These are phyloP conservation scores for Eupithecia insigniata DNA, from an alignment of 2,888 invertebrate species.

Conservation along the genomic window DNA sequence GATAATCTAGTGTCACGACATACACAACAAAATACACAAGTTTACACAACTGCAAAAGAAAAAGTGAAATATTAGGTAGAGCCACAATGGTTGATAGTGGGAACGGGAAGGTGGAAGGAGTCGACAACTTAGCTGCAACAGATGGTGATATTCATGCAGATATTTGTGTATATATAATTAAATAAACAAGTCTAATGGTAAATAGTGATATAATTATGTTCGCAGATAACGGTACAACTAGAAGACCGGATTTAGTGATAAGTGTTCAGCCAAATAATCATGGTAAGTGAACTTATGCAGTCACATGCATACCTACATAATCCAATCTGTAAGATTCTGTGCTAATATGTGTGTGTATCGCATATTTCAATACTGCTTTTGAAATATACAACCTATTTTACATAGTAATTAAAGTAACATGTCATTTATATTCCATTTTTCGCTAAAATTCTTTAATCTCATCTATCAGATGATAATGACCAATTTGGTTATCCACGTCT, in stretches of 20 bases:
- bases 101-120: constrained; percentile 46
- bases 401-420: background rate
- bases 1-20: constrained; percentile 62
- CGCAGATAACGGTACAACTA: constrained; percentile 65
- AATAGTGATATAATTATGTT: constrained; percentile 32
- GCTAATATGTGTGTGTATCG: background rate
- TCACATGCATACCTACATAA: background rate
- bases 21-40: constrained; percentile 62
- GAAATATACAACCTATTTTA: background rate
- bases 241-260: constrained; percentile 71
- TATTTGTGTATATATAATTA: background rate
- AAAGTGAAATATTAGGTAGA: constrained; percentile 24
- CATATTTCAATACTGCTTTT: background rate
- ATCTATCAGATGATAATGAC: background rate
- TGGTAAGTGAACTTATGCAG: constrained; percentile 51
- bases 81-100: constrained; percentile 46
- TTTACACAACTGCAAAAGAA: constrained; percentile 37
- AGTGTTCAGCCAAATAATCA: constrained; percentile 67
- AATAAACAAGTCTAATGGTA: constrained; percentile 6
- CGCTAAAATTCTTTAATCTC: background rate
- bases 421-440: background rate
- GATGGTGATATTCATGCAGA: constrained; percentile 55
- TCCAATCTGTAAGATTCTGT: background rate
- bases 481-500: too few species aligned
- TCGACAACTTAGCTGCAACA: constrained; percentile 65